Conservation (phyloP, 2,888 invertebrate species). For the Stenoptilia bipunctidactyla region DNA sequence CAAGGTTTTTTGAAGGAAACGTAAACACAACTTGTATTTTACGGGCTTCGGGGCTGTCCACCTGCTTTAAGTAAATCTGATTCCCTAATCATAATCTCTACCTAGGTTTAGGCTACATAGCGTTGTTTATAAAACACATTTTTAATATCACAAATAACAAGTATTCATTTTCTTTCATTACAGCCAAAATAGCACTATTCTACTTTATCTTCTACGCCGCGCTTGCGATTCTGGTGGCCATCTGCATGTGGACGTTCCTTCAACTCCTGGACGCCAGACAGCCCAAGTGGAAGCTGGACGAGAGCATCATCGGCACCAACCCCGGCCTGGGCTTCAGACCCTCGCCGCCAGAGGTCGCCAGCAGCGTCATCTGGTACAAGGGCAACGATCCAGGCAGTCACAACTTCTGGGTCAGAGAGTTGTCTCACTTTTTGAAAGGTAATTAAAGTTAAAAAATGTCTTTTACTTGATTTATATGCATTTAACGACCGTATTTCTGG, state of each 20-base stretch:
- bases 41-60: too few relatives aligned
- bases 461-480: too few relatives aligned
- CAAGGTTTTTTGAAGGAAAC: too few relatives aligned
- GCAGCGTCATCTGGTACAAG: slow-evolving; percentile 95
- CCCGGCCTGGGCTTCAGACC: slow-evolving; percentile 97
- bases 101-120: too few relatives aligned
- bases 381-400: slow-evolving; percentile 83
- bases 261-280: slow-evolving; percentile 90
- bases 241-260: slow-evolving; percentile 95
- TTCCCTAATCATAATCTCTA: too few relatives aligned
- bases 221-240: slow-evolving; percentile 91
- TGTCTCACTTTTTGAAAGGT: slow-evolving; percentile 85
- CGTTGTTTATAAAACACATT: too few relatives aligned
- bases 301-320: slow-evolving; percentile 93
- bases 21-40: too few relatives aligned
- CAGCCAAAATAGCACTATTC: slow-evolving; percentile 95
- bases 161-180: slow-evolving; percentile 36
- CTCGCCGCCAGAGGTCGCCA: slow-evolving; percentile 88
- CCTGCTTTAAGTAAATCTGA: too few relatives aligned
- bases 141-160: too few relatives aligned
- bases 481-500: too few relatives aligned
- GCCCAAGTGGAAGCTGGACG: slow-evolving; percentile 89
- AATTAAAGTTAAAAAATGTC: too few relatives aligned
- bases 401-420: slow-evolving; percentile 81
- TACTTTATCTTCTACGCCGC: slow-evolving; percentile 94